Evolutionary conservation across 2,797 vertebrate genomes (phyloP), one percentile per base, ranked within the genome.

Genomic region (Botia almorhae): DNA sequence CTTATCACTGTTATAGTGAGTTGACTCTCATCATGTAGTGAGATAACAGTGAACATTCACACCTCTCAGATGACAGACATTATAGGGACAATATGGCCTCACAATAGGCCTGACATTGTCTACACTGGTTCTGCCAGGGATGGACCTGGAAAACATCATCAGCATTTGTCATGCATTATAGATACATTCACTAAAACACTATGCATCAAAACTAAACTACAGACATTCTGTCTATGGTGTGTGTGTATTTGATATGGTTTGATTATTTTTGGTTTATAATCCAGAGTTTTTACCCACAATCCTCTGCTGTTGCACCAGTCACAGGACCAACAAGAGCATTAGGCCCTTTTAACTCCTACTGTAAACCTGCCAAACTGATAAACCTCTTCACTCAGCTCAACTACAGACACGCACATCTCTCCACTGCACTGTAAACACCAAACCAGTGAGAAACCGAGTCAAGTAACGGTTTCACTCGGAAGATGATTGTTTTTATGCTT

Each of bases 331-430:
- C 6, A 85, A 87, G 85, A 88, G 88, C 86, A 77, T 84, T 87
- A 56, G 81, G 82, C 56, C 85, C 85, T 87, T 89, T 82, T 82
- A 75, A 73, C 90, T 91, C 90, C 88, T 85, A 90, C 91, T 87
- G 87, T 86, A 86, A 89, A 87, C 87, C 87, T 89, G 33, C 64
- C 4, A 3, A 4, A 63, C 56, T 70, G 56, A 69, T 78, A 39
- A 51, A 71, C 29, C 72, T 75, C 64, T 67, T 55, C 7, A 43
- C 23, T 63, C 16, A 39, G 29, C 71, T 23, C 68, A 53, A 16
- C 51, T 17, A 74, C 23, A 61, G 74, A 58, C 26, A 56, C 69
- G 3, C 33, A 33, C 3, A 23, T 16, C 21, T 48, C 10, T 29
- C 17, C 46, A 33, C 36, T 56, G 48, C 63, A 23, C 55, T 69